phyloP scores from a whole-genome alignment of 2,797 vertebrate genomes.

The Sternarchorhynchus goeldii region DNA sequence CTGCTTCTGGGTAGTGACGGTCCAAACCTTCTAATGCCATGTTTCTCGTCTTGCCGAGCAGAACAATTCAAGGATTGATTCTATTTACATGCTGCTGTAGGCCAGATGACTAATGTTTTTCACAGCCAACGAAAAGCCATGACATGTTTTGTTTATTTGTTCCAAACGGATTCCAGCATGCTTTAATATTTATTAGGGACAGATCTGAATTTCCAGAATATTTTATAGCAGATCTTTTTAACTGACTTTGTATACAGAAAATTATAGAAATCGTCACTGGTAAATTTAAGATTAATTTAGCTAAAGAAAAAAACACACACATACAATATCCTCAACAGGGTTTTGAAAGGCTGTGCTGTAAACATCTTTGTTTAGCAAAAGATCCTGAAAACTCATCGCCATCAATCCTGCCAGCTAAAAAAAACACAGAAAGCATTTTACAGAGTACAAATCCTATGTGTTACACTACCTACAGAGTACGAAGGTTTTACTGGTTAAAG shows the following conservation, averaged over 20 bases:
- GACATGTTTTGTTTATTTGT: not conserved
- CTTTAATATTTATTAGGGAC: not conserved
- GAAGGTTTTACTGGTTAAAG: not conserved
- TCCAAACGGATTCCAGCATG: not conserved
- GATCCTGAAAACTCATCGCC: not conserved
- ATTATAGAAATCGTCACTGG: not conserved
- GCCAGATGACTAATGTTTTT: too few relatives aligned
- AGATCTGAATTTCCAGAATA: not conserved
- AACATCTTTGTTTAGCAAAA: conserved; percentile 7
- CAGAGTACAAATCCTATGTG: not conserved
- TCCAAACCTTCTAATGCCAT: not conserved
- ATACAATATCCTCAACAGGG: not conserved
- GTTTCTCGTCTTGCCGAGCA: too few relatives aligned
- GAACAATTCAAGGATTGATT: too few relatives aligned
- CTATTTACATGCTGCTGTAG: too few relatives aligned
- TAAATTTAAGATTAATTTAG: conserved; percentile 1
- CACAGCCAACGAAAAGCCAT: too few relatives aligned
- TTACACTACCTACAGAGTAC: not conserved
- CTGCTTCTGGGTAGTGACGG: not conserved
- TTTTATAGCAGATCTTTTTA: not conserved
- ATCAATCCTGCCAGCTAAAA: not conserved
- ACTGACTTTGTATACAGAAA: not conserved
- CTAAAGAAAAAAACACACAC: too few relatives aligned
- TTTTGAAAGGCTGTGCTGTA: not conserved
- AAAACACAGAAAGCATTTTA: conserved; percentile 5